These are phyloP conservation scores for Plectrocnemia conspersa DNA, from an alignment of 1,140 invertebrate genomes.

Conservation along the genomic window DNA sequence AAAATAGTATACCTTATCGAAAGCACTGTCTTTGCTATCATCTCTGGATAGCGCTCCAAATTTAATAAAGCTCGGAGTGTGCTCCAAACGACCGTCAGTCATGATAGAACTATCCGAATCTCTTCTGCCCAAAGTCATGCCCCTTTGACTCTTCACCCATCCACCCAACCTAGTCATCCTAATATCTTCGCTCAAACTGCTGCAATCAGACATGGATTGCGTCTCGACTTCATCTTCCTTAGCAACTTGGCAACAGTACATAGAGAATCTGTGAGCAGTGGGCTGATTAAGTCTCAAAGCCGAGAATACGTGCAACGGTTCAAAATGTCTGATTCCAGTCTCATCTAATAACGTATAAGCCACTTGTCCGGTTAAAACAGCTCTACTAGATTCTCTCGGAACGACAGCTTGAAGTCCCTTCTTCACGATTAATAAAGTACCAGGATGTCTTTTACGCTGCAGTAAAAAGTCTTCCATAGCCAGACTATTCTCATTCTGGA, in stretches of 20 bases:
- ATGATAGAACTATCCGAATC: constrained; percentile 42
- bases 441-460: constrained; percentile 53
- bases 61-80: constrained; percentile 46
- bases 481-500: constrained; percentile 62
- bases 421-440: constrained; percentile 69
- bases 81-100: constrained; percentile 37
- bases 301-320: constrained; percentile 68
- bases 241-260: constrained; percentile 59
- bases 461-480: constrained; percentile 73
- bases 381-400: constrained; percentile 66
- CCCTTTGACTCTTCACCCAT: constrained; percentile 43
- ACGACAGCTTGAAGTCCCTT: constrained; percentile 72
- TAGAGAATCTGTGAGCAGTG: constrained; percentile 59
- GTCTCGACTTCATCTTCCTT: constrained; percentile 49
- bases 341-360: constrained; percentile 74
- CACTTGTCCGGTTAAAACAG: constrained; percentile 68
- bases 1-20: constrained; percentile 11
- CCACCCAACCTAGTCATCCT: constrained; percentile 46
- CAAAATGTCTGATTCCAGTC: constrained; percentile 69
- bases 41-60: constrained; percentile 24
- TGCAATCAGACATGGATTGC: constrained; percentile 44
- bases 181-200: constrained; percentile 46
- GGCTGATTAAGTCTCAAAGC: constrained; percentile 62
- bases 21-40: constrained; percentile 6
- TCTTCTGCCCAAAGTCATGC: constrained; percentile 44